Conservation (phyloP, 2,113 vertebrate species). For the Leiothrix lutea region DNA sequence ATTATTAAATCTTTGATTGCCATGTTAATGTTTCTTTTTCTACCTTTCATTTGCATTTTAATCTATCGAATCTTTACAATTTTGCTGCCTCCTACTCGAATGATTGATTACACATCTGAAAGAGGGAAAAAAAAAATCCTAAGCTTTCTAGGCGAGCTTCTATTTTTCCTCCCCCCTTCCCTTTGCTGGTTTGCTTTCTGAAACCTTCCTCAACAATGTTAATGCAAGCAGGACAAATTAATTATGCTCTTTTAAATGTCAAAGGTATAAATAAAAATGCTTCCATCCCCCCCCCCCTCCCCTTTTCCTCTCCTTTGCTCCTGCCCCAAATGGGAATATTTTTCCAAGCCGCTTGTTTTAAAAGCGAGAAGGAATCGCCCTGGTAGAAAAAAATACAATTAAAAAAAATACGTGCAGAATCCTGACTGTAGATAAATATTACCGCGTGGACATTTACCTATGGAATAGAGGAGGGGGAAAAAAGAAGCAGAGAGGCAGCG, state of each 20-base stretch:
- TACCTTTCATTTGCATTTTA: conserved; percentile 85
- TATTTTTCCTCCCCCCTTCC: not conserved
- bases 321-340: conserved; percentile 71
- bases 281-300: not conserved
- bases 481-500: not conserved
- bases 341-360: conserved; percentile 66
- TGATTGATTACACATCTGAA: conserved; percentile 81
- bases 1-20: conserved; percentile 84
- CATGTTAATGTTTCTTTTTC: conserved; percentile 82
- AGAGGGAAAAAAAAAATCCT: conserved; percentile 49
- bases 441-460: not conserved
- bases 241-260: conserved; percentile 80
- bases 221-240: conserved; percentile 76
- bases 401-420: not conserved
- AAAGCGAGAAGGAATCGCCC: conserved; percentile 50
- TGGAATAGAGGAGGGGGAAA: not conserved
- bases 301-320: not conserved
- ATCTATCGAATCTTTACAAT: conserved; percentile 84
- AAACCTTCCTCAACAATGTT: conserved; percentile 73
- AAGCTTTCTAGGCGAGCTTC: conserved; percentile 53
- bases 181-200: conserved; percentile 62
- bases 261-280: conserved; percentile 77
- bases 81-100: conserved; percentile 78
- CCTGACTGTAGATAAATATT: conserved; percentile 8
- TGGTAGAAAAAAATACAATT: conserved; percentile 54